Percentiles rank a stretch among this genome's conserved stretches.
Evolutionary conservation across 2,113 vertebrate genomes (phyloP).

Genomic region (Nyctereutes procyonoides): DNA sequence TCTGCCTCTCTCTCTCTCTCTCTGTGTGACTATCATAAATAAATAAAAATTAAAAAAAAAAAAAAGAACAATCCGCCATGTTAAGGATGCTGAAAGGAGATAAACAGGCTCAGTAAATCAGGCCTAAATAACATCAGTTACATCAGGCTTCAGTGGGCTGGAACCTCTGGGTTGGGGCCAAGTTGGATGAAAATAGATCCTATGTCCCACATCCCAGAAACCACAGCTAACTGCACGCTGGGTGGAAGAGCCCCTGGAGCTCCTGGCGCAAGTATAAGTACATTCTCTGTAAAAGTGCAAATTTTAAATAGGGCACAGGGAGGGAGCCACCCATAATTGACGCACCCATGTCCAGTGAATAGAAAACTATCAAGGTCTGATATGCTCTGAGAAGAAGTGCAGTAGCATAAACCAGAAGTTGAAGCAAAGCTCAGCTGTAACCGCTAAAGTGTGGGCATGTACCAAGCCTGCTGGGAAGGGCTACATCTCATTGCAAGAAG

Average conservation of each 20-base stretch:
- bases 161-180: background rate
- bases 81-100: background rate
- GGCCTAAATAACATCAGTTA: background rate
- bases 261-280: background rate
- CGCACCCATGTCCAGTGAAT: background rate
- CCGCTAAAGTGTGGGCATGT: background rate
- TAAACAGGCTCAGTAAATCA: background rate
- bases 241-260: background rate
- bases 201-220: background rate
- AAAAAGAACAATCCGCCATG: background rate
- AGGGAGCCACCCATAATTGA: background rate
- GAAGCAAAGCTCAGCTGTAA: background rate
- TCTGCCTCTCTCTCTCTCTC: no score
- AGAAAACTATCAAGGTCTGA: background rate
- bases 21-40: no score
- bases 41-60: no score
- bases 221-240: background rate
- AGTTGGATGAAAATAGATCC: background rate
- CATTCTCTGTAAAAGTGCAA: background rate
- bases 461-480: background rate
- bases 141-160: background rate
- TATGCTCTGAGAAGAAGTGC: background rate
- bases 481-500: background rate
- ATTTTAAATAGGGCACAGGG: background rate
- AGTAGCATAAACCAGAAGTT: background rate